phyloP scores from a whole-genome alignment of 2,888 invertebrate species.

The Ophion costatus region DNA sequence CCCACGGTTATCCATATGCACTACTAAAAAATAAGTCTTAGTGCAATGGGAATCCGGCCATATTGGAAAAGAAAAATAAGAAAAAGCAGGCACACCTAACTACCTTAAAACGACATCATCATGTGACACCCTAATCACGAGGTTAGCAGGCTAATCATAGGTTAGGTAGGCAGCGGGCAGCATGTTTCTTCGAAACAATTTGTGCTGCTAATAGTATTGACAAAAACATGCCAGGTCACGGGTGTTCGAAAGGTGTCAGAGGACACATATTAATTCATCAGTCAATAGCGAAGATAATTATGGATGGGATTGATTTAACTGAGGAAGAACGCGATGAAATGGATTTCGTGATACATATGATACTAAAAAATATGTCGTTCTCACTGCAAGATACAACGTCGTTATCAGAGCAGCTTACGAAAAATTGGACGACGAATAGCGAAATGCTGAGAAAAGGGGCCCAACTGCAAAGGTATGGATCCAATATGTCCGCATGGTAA shows the following conservation, averaged over 20 bases:
- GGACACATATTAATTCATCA: conserved; percentile 70
- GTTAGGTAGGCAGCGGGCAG: conserved; percentile 71
- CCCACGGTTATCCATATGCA: not conserved
- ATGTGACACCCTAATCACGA: too few relatives aligned
- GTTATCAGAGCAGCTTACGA: conserved; percentile 17
- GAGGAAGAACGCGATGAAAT: conserved; percentile 52
- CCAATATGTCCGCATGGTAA: conserved; percentile 66
- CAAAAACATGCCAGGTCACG: conserved; percentile 72
- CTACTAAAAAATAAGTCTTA: too few relatives aligned
- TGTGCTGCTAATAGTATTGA: conserved; percentile 70
- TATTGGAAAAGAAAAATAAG: too few relatives aligned
- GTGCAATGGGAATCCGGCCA: too few relatives aligned
- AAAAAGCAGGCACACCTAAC: too few relatives aligned
- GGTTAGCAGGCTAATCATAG: too few relatives aligned
- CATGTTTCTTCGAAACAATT: conserved; percentile 67
- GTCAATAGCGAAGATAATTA: conserved; percentile 59
- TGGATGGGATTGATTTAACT: not conserved
- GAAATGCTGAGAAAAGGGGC: conserved; percentile 62
- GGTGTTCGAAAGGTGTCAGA: conserved; percentile 72
- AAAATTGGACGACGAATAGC: conserved; percentile 63
- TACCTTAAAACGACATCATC: too few relatives aligned
- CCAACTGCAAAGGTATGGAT: conserved; percentile 41
- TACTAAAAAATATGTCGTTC: conserved; percentile 22
- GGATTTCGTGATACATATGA: conserved; percentile 30
- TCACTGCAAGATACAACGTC: conserved; percentile 20